Evolutionary conservation across 2,888 invertebrate species (phyloP), one percentile per base, ranked within the genome.

Genomic region (Eulithis prunata): DNA sequence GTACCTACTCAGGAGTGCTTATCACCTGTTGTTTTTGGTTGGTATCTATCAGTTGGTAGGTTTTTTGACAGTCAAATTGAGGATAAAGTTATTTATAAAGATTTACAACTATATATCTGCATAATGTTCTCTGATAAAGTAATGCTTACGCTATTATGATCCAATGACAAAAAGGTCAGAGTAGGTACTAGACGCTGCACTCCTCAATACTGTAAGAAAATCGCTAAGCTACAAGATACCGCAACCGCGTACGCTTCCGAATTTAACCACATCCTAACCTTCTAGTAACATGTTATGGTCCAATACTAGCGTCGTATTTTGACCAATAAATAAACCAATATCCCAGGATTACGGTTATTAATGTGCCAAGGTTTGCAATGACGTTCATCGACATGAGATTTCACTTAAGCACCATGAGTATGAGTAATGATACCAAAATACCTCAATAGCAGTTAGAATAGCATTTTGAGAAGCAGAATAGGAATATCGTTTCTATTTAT

Each of bases 341-440:
- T 66, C 49, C 57, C 36, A 41, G 57, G 65, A 66, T 66, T 57
- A 64, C 49, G 61, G 66, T 21, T 58, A 60, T 63, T 47, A 68
- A 56, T 47, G 66, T 72, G 72, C 66, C 69, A 70, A 72, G 71
- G 71, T 57, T 45, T 21, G 43, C 49, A 56, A 57, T 72, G 71
- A 72, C 71, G 71, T 57, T 55, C 45, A 64, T 62, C 66, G 61
- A 49, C 58, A 64, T 58, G 56, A 59, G 51, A 66, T 56, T 56
- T 64, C 43, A 59, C 61, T 58, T 55, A 66, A 64, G 51, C 38
- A 52, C 56, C 5, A 56, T 66, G 69, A 69, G 66, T 66, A 56
- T 66, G 69, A 69, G 66, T 66, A 66, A 66, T 54, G 58, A 12
- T 64, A 60, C 64, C 51, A 52, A 66, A 69, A 64, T 64, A 56